Base-by-base conservation (phyloP, 2,888 invertebrate species). In the Argyra leucocephala region DNA sequence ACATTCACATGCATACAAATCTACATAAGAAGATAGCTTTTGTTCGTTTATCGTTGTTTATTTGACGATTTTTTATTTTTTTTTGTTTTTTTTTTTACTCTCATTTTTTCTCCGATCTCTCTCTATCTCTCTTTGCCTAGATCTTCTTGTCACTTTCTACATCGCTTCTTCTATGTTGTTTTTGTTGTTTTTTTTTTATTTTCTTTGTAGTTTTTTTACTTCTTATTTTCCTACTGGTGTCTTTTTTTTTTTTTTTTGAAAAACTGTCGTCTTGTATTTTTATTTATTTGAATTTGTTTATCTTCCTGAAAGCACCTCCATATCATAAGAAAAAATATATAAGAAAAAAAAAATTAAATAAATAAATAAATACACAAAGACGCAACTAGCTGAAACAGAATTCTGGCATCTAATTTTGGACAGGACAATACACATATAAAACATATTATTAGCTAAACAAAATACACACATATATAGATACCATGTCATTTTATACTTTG, bases 11-110 rank as follows among this genome's bases (percentile, higher is more conserved):
- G 10, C 15, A 15, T 3, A 37, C 37, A 37, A 3, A 37, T 37
- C 48, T 48, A 48, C 12, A 18, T 48, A 48, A 9, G 18, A 18
- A n/a, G 18, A 48, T 48, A 48, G 15, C 48, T 48, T 48, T 48
- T 48, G 48, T 48, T 18, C 48, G 48, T 48, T 48, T 48, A 48
- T 48, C 48, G 48, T 48, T 48, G 48, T 48, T 48, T 48, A 48
- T 48, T 48, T 48, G 48, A 48, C 48, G 48, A 48, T 48, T 15
- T 48, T 48, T 48, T n/a, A 48, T 48, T 1, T 48, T n/a, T n/a
- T n/a, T 37, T 15, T 3, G 12, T 37, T 48, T 48, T 48, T 48
- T 48, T 48, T 48, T 9, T 48, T 48, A 18, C 26, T 26, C 7
- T 26, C 26, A 26, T 26, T 26, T 26, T 26, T 26, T 6, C n/a